Base-by-base conservation (phyloP, 2,797 vertebrate species). In the Myripristis murdjan region DNA sequence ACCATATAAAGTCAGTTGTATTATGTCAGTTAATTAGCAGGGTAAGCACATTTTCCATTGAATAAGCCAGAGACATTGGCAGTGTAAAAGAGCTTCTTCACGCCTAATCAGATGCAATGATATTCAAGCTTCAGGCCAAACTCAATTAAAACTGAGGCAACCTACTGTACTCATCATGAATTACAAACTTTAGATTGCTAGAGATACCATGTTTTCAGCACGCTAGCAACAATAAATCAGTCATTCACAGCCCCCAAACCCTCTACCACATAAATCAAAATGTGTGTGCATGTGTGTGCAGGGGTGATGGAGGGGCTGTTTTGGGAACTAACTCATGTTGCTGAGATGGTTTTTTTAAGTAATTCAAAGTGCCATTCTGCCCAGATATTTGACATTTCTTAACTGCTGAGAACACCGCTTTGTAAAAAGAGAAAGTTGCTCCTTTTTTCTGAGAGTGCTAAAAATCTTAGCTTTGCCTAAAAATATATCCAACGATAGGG, bases 81-180 rank as follows among this genome's bases (percentile, higher is more conserved):
- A 57, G 33, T 35, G 33, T 47, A 37, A 55, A 15, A 6, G 37
- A 54, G 59, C 31, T n/a, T 51, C 61, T 66, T 43, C 26, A 26
- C n/a, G 15, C 35, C 46, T 59, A 74, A 70, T 77, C 51, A 66
- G 61, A 73, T 77, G 56, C 61, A 57, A 77, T 65, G 55, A 54
- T 67, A 82, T 77, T 82, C 70, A 74, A 51, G 66, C 75, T 70
- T 22, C 15, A 51, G 75, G 70, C 58, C 54, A 58, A 53, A 59
- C 56, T 53, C 65, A 58, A 55, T 74, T 62, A 70, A 67, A 74
- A 66, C 6, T 4, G 47, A 65, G 70, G 44, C 37, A 65, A 58
- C 70, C n/a, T 39, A 47, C 54, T 64, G 35, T 58, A 58, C 54
- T 64, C 47, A 31, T 63, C 54, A 70, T 49, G 61, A 63, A 73